Evolutionary conservation across 2,797 vertebrate species (phyloP).

Genomic region (Menidia menidia): DNA sequence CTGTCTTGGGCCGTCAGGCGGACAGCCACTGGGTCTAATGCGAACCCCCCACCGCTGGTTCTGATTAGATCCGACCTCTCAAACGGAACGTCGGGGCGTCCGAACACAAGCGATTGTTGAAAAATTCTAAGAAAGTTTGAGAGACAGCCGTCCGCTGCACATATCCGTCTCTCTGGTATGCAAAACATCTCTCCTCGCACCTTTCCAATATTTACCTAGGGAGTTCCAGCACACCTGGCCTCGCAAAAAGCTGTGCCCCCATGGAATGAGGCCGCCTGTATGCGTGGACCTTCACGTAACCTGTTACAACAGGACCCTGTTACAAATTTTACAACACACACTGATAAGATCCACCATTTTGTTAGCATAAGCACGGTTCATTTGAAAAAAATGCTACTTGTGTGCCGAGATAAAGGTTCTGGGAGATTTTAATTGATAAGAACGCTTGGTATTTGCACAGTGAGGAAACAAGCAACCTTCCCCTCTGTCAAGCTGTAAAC

Average conservation of each 20-base stretch:
- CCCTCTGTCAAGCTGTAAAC: not conserved
- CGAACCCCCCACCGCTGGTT: conserved; percentile 43
- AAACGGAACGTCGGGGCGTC: conserved; percentile 42
- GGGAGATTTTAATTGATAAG: conserved; percentile 16
- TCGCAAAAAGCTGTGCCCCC: conserved; percentile 32
- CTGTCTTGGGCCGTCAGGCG: conserved; percentile 34
- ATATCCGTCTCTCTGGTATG: conserved; percentile 44
- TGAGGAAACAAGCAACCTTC: conserved; percentile 31
- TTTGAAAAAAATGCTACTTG: conserved; percentile 37
- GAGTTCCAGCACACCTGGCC: conserved; percentile 63
- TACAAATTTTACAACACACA: conserved; percentile 20
- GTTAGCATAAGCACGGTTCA: conserved; percentile 26
- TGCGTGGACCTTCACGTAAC: conserved; percentile 47
- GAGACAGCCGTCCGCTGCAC: conserved; percentile 30
- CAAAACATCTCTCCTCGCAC: conserved; percentile 51
- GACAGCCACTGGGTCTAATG: conserved; percentile 34
- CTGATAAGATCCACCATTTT: conserved; percentile 42
- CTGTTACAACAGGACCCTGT: conserved; percentile 7
- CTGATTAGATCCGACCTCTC: conserved; percentile 46
- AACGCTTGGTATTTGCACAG: conserved; percentile 38
- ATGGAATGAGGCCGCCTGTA: conserved; percentile 3
- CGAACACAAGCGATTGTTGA: conserved; percentile 40
- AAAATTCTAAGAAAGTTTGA: conserved; percentile 36
- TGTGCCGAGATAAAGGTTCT: conserved; percentile 21
- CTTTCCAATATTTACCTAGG: conserved; percentile 63